These are phyloP conservation scores for Megaceryle torquata DNA, from an alignment of 2,113 vertebrate species.

Conservation along the genomic window DNA sequence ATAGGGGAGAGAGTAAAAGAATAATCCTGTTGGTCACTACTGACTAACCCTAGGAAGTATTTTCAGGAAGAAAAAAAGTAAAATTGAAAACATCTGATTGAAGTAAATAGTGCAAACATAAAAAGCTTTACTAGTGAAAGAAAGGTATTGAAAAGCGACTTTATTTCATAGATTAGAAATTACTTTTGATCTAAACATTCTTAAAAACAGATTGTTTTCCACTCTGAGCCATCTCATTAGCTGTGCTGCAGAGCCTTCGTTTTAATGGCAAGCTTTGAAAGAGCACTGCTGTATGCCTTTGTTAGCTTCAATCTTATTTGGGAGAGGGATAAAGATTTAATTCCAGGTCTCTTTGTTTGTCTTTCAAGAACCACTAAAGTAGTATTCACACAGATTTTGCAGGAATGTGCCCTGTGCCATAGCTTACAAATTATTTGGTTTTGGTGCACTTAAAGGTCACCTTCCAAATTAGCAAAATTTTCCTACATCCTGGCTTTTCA, in stretches of 20 bases:
- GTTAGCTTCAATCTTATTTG: conserved; percentile 70
- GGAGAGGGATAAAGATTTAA: conserved; percentile 72
- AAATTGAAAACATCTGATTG: conserved; percentile 87
- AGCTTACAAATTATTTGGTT: conserved; percentile 85
- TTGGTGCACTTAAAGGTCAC: conserved; percentile 85
- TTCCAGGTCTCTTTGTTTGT: conserved; percentile 78
- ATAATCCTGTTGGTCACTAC: conserved; percentile 73
- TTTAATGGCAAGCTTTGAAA: conserved; percentile 73
- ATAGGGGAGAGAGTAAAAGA: conserved; percentile 57
- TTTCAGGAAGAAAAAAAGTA: conserved; percentile 71
- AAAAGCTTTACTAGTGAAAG: conserved; percentile 79
- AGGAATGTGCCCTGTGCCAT: conserved; percentile 83
- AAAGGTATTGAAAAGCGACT: conserved; percentile 77
- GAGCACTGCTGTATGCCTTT: conserved; percentile 65
- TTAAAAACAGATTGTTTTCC: conserved; percentile 80
- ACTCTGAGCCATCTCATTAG: conserved; percentile 75
- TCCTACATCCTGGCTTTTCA: conserved; percentile 84
- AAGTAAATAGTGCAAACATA: conserved; percentile 84
- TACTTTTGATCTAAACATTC: conserved; percentile 84
- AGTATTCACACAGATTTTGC: conserved; percentile 82
- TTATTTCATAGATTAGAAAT: conserved; percentile 84
- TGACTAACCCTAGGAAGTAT: conserved; percentile 76
- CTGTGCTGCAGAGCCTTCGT: conserved; percentile 62
- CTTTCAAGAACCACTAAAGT: conserved; percentile 79
- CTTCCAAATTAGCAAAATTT: conserved; percentile 86